phyloP scores from a whole-genome alignment of 1,140 invertebrate species.

The Caenorhabditis remanei region DNA sequence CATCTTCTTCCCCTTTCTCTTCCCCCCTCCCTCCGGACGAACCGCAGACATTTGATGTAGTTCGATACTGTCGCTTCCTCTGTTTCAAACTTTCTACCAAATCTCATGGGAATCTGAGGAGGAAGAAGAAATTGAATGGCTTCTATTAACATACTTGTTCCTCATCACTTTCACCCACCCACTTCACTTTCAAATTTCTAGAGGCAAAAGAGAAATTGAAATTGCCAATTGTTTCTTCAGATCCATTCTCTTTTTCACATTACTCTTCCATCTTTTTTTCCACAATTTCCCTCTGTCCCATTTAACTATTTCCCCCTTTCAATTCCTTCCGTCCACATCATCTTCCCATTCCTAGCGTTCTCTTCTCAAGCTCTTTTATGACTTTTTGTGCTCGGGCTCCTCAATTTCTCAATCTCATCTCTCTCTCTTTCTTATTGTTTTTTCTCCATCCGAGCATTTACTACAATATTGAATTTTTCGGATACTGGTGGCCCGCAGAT shows the following conservation, averaged over 20 bases:
- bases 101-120: constrained; percentile 37
- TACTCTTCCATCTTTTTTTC: background rate
- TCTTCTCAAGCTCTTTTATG: constrained; percentile 2
- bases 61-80: constrained; percentile 6
- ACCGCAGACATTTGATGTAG: constrained; percentile 14
- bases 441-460: background rate
- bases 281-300: background rate
- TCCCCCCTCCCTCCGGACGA: background rate
- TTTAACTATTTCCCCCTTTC: background rate
- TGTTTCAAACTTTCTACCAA: background rate
- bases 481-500: background rate
- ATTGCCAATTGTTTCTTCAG: constrained; percentile 46
- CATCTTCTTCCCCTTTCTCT: background rate
- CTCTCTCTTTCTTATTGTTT: background rate
- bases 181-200: constrained; percentile 17
- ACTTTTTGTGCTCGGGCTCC: background rate
- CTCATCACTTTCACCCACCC: background rate
- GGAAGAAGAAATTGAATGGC: background rate
- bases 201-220: constrained; percentile 45
- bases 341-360: background rate
- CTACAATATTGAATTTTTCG: background rate
- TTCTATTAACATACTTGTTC: constrained; percentile 50
- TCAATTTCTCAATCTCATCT: background rate
- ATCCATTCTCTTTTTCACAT: constrained; percentile 13
- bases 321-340: background rate